phyloP scores from a whole-genome alignment of 2,797 vertebrate species.

The Crenichthys baileyi region DNA sequence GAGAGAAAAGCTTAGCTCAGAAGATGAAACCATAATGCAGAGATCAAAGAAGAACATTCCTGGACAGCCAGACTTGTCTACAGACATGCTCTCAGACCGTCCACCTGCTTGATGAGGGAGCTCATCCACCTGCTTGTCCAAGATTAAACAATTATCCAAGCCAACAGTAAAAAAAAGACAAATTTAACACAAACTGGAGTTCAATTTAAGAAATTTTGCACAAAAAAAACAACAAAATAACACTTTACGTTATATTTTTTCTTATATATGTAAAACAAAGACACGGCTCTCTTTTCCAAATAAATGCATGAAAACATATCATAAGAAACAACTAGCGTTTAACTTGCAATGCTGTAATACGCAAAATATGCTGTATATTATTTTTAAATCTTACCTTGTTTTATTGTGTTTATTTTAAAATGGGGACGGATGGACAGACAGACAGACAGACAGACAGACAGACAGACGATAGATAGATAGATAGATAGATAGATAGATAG shows the following conservation, averaged over 20 bases:
- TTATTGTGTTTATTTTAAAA: background rate
- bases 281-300: background rate
- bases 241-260: background rate
- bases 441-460: too few species aligned
- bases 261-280: background rate
- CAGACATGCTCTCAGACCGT: conserved; percentile 41
- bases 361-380: background rate
- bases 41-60: conserved; percentile 78
- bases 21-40: conserved; percentile 71
- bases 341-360: too few species aligned
- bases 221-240: background rate
- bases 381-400: background rate
- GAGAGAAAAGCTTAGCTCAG: conserved; percentile 51
- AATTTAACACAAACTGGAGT: background rate
- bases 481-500: too few species aligned
- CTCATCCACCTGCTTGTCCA: conserved; percentile 28
- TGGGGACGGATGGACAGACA: too few species aligned
- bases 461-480: too few species aligned
- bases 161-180: background rate
- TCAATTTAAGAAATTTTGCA: background rate
- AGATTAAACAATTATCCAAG: background rate
- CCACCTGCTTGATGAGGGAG: conserved; percentile 26
- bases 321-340: too few species aligned
- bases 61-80: conserved; percentile 40
- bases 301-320: too few species aligned